These are phyloP conservation scores for Chanos chanos DNA, from an alignment of 2,797 vertebrate species.

Conservation along the genomic window DNA sequence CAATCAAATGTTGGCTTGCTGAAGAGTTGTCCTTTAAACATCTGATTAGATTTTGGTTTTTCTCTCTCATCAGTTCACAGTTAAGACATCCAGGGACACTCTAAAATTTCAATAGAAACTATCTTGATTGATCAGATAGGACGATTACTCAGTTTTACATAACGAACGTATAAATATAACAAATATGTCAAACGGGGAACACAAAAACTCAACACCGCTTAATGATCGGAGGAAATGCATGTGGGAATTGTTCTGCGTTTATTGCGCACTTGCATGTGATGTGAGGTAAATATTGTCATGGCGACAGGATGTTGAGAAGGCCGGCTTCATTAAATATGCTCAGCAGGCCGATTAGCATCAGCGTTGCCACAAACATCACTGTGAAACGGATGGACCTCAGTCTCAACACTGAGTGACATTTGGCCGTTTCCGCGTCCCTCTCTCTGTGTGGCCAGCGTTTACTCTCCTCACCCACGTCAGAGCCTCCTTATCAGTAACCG, in stretches of 20 bases:
- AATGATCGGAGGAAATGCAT: conserved; percentile 30
- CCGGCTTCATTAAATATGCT: conserved; percentile 46
- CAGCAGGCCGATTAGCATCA: conserved; percentile 50
- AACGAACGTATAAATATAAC: conserved; percentile 34
- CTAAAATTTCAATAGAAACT: no score
- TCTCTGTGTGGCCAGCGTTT: conserved; percentile 46
- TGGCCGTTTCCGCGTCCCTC: conserved; percentile 17
- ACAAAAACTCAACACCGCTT: conserved; percentile 22
- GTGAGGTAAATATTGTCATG: conserved; percentile 51
- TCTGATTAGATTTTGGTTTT: no score
- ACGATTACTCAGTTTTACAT: no score
- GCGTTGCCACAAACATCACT: conserved; percentile 45
- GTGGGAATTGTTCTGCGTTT: conserved; percentile 27
- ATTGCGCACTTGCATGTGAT: conserved; percentile 50
- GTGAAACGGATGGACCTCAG: conserved; percentile 41
- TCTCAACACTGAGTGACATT: conserved; percentile 40
- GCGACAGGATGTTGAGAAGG: conserved; percentile 49
- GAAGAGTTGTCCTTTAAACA: no score
- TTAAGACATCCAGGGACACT: no score
- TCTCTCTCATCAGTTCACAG: no score
- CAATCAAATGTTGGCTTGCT: no score
- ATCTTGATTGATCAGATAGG: no score
- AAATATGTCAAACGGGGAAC: background rate
- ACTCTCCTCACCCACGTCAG: conserved; percentile 45
- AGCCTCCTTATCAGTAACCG: conserved; percentile 46